Conservation (phyloP, 2,888 invertebrate species). For the Rhamnusium bicolor region DNA sequence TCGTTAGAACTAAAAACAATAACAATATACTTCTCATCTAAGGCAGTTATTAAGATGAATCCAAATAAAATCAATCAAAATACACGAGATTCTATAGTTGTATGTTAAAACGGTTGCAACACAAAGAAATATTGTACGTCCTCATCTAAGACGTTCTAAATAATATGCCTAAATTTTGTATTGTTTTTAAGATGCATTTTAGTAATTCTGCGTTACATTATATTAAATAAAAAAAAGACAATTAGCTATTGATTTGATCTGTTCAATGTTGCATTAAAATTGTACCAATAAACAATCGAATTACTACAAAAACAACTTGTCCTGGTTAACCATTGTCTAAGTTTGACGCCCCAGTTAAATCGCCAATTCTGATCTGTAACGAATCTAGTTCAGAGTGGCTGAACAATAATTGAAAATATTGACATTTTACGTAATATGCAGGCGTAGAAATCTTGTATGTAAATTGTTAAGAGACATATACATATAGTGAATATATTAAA, state of each 20-base stretch:
- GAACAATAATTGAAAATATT: conserved; percentile 18
- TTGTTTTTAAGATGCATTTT: too few species aligned
- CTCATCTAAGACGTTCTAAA: too few species aligned
- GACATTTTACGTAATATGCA: conserved; percentile 20
- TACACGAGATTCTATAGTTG: too few species aligned
- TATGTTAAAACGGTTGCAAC: too few species aligned
- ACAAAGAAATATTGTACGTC: too few species aligned
- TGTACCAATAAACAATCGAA: conserved; percentile 2
- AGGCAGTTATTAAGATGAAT: too few species aligned
- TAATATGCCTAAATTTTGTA: too few species aligned
- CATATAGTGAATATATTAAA: conserved; percentile 18
- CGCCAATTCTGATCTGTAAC: conserved; percentile 10
- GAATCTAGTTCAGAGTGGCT: conserved; percentile 21
- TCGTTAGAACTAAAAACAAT: too few species aligned
- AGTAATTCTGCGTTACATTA: too few species aligned
- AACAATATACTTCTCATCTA: too few species aligned
- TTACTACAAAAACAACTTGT: conserved; percentile 7
- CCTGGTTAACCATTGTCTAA: conserved; percentile 9
- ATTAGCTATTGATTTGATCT: background rate
- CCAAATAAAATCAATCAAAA: too few species aligned
- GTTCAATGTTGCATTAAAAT: conserved; percentile 12
- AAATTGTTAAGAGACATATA: conserved; percentile 12
- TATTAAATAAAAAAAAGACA: background rate
- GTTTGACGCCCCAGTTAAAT: conserved; percentile 21
- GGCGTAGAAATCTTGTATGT: conserved; percentile 28